Evolutionary conservation across 2,797 vertebrate genomes (phyloP), one percentile per base, ranked within the genome.

Genomic region (Psittacula derbiana): DNA sequence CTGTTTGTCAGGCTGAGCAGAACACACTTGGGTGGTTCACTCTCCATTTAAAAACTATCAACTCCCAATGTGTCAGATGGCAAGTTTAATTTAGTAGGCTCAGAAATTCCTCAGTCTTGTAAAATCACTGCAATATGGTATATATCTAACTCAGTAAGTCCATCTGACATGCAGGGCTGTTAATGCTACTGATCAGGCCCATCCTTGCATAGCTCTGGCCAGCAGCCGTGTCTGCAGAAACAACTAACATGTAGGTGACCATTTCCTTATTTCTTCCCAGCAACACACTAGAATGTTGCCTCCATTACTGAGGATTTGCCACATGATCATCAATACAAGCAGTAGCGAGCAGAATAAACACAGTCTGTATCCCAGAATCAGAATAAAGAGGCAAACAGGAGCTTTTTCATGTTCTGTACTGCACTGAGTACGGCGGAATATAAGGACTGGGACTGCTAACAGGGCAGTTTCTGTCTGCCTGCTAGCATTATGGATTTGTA

Each of bases 61-160:
- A 28, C 76, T 91, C 78, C 91, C 86, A 46, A 33, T 2, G 50
- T 67, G 43, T 95, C 93, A 92, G 85, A 69, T 81, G 79, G 81
- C 72, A 86, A 80, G 75, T 65, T 80, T 80, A 84, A 93, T 96
- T 96, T 81, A 67, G 71, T 4, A 71, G 19, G 72, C 76, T 61
- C 27, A 49, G 74, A 86, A 92, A 92, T 88, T 19, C 70, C 31
- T 91, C 44, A 52, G 66, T 66, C 74, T 25, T 88, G 20, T 74
- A 92, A 85, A 86, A 85, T 90, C 82, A 86, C 46, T 84, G 88
- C 70, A 61, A 19, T 61, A 49, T 28, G 49, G 86, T 53, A 58
- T 7, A 8, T 38, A 33, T 65, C n/a, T 49, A 66, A 49, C 73
- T 46, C 69, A 66, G 89, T 61, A 78, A 88, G 64, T 25, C 60